These are phyloP conservation scores for Tenrec ecaudatus DNA, from an alignment of 2,113 vertebrate species.

Conservation along the genomic window DNA sequence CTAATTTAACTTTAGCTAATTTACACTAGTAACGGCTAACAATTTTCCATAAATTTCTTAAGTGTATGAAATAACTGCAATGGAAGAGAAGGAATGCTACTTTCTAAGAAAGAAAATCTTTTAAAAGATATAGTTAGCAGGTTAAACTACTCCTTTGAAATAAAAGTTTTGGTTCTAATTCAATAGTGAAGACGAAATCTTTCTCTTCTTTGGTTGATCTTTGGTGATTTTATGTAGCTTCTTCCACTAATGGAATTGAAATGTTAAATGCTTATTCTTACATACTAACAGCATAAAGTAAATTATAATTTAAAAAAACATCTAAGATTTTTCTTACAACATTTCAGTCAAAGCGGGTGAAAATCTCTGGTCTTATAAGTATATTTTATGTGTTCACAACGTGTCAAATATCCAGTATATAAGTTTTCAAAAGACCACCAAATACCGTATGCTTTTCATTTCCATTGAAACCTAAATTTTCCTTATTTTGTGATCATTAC, in stretches of 20 bases:
- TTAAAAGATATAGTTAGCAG: constrained; percentile 75
- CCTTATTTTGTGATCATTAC: constrained; percentile 1
- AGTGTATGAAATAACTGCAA: constrained; percentile 71
- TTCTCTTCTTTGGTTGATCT: constrained; percentile 62
- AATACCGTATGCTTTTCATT: constrained; percentile 49
- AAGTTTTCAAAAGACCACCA: constrained; percentile 38
- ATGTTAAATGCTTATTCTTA: background rate
- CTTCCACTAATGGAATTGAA: constrained; percentile 37
- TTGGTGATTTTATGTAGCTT: background rate
- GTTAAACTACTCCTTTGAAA: constrained; percentile 78
- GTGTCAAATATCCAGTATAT: constrained; percentile 36
- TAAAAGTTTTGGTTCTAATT: constrained; percentile 55
- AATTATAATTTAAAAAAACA: background rate
- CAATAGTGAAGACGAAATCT: constrained; percentile 48
- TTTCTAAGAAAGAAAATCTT: constrained; percentile 80
- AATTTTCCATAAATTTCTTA: constrained; percentile 24
- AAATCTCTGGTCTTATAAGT: too few relatives aligned
- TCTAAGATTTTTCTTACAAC: background rate
- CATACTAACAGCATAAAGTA: background rate
- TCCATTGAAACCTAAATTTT: constrained; percentile 45
- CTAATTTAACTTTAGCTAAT: constrained; percentile 38
- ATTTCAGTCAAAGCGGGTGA: background rate
- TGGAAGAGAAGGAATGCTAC: constrained; percentile 76
- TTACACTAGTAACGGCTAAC: constrained; percentile 9
- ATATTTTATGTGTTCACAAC: constrained; percentile 34